Conservation (phyloP, 2,113 vertebrate genomes). For the Toxostoma redivivum region DNA sequence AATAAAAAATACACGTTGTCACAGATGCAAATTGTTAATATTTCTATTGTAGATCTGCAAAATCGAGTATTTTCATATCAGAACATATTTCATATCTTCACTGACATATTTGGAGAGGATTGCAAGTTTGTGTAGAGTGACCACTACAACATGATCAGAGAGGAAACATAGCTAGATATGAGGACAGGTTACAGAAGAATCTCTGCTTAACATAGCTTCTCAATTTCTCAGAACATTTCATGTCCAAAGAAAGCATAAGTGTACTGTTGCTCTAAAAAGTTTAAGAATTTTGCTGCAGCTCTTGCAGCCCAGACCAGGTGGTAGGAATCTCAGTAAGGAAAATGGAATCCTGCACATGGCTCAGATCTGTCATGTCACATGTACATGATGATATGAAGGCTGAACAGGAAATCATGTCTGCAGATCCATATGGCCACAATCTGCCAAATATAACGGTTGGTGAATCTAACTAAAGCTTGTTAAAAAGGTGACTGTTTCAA, state of each 20-base stretch:
- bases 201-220: not conserved
- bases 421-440: conserved; percentile 24
- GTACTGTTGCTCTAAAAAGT: not conserved
- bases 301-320: not conserved
- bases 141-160: not conserved
- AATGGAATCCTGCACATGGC: not conserved
- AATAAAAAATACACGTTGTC: not conserved
- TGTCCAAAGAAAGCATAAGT: not conserved
- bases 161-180: not conserved
- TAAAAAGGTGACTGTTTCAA: not conserved
- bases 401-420: conserved; percentile 5
- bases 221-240: not conserved
- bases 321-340: not conserved
- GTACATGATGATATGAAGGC: not conserved
- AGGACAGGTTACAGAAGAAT: not conserved
- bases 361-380: not conserved
- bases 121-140: not conserved
- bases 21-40: not conserved
- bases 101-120: not conserved
- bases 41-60: not conserved
- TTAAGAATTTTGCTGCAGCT: not conserved
- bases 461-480: not conserved
- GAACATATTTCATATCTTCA: no score
- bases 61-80: not conserved
- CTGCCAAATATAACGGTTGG: not conserved